These are phyloP conservation scores for Zaprionus tsacasi DNA, from an alignment of 1,140 invertebrate genomes.

Conservation along the genomic window DNA sequence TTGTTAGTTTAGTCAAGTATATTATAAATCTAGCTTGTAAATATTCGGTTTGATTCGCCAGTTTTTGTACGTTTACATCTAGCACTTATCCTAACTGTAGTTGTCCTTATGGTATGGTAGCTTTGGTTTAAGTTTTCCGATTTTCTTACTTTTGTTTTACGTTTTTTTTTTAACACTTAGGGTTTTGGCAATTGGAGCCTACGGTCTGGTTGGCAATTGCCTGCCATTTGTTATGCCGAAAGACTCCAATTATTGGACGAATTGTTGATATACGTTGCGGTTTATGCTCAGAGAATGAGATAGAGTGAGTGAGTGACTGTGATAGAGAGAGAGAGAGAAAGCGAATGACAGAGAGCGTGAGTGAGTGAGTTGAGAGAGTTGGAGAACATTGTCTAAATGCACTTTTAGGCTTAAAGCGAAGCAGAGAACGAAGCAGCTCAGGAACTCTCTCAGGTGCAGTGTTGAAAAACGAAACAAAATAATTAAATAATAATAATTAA, in stretches of 20 bases:
- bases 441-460: not conserved
- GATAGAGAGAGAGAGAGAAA: slow-evolving; percentile 14
- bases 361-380: slow-evolving; percentile 16
- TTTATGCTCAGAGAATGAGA: slow-evolving; percentile 76
- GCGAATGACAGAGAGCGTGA: slow-evolving; percentile 18
- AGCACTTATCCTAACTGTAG: slow-evolving; percentile 61
- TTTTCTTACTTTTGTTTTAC: slow-evolving; percentile 32
- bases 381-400: slow-evolving; percentile 10
- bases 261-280: slow-evolving; percentile 81
- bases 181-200: slow-evolving; percentile 79
- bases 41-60: slow-evolving; percentile 46
- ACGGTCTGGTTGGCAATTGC: slow-evolving; percentile 55
- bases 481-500: not conserved
- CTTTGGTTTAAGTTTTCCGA: slow-evolving; percentile 62
- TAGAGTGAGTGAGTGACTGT: slow-evolving; percentile 11
- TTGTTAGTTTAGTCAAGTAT: slow-evolving; percentile 31
- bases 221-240: slow-evolving; percentile 68
- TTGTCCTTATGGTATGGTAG: slow-evolving; percentile 42
- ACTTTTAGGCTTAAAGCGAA: slow-evolving; percentile 37
- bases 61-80: slow-evolving; percentile 38
- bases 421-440: slow-evolving; percentile 12
- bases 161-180: slow-evolving; percentile 76
- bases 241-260: slow-evolving; percentile 81
- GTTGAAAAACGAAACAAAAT: not conserved
- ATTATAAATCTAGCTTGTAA: slow-evolving; percentile 62